These are phyloP conservation scores for Uria lomvia DNA, from an alignment of 2,113 vertebrate species.

Conservation along the genomic window DNA sequence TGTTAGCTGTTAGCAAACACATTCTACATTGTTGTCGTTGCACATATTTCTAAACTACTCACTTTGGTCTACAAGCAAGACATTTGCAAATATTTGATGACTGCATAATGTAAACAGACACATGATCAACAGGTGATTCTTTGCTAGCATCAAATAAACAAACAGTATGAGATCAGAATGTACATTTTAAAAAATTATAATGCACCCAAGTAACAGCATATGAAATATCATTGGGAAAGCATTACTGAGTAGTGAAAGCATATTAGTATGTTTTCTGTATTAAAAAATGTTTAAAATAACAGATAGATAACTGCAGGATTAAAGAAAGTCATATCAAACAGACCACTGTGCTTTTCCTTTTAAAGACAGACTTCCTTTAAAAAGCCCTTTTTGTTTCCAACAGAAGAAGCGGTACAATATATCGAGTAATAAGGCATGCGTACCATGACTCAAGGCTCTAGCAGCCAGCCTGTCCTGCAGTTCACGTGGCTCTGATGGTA, in stretches of 20 bases:
- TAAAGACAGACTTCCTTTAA: neutral
- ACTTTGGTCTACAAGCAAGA: neutral
- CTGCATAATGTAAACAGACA: neutral
- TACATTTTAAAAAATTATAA: neutral
- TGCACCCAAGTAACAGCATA: neutral
- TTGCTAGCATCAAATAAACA: neutral
- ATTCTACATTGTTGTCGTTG: neutral
- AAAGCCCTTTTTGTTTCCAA: neutral
- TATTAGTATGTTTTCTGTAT: neutral
- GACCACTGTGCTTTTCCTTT: neutral
- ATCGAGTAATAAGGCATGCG: neutral
- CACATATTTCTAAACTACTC: neutral
- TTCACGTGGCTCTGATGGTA: neutral
- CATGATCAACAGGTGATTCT: neutral
- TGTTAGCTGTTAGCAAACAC: neutral
- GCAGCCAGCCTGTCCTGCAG: neutral
- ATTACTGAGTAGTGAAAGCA: neutral
- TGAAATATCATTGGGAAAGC: neutral
- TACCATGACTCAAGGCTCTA: neutral
- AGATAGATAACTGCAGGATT: neutral
- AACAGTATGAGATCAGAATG: neutral
- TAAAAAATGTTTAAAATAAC: neutral
- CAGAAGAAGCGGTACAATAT: neutral
- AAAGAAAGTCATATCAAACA: neutral
- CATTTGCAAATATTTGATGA: neutral